Conservation (phyloP, 2,797 vertebrate species). For the Australoheros facetus region DNA sequence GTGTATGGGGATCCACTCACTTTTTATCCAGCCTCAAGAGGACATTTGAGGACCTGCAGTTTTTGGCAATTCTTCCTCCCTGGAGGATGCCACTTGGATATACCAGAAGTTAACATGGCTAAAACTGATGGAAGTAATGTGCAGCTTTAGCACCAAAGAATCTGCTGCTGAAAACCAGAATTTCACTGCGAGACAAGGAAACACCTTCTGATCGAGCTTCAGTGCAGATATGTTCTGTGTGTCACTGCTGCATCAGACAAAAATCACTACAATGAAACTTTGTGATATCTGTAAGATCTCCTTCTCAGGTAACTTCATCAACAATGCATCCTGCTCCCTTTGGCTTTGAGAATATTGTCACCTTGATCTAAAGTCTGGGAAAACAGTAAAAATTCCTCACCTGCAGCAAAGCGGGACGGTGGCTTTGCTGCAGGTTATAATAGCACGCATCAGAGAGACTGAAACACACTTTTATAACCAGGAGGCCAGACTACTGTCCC, state of each 20-base stretch:
- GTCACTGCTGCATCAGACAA: neutral
- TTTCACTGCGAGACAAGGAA: neutral
- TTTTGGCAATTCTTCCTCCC: no score
- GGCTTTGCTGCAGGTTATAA: neutral
- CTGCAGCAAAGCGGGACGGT: slow-evolving; percentile 56
- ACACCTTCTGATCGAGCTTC: neutral
- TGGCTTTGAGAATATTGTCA: slow-evolving; percentile 30
- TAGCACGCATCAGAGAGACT: no score
- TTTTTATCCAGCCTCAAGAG: no score
- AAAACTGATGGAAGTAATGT: no score
- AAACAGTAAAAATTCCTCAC: slow-evolving; percentile 64
- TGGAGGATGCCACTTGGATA: no score
- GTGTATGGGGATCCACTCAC: no score
- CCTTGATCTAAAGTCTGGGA: slow-evolving; percentile 61
- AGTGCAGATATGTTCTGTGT: neutral
- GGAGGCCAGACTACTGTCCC: neutral
- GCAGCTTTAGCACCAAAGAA: neutral
- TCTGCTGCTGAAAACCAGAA: neutral
- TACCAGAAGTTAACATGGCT: no score
- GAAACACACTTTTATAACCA: no score
- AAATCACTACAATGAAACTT: neutral
- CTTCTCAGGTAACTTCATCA: neutral
- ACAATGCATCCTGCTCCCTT: slow-evolving; percentile 4
- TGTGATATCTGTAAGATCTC: neutral
- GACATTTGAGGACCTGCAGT: no score